These are phyloP conservation scores for Asteroscopus sphinx DNA, from an alignment of 2,888 invertebrate genomes.

Conservation along the genomic window DNA sequence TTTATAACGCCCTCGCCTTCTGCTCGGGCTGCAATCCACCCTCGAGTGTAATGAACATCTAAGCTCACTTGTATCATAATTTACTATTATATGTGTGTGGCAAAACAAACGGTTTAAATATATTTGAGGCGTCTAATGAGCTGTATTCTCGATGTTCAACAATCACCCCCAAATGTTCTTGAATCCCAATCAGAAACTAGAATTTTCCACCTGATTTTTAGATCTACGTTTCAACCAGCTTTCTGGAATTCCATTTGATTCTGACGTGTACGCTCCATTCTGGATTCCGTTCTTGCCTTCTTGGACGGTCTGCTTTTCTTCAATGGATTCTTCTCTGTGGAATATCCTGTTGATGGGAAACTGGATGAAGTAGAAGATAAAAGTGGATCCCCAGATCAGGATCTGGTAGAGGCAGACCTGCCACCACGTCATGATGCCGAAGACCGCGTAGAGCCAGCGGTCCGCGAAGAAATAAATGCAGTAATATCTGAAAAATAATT, in stretches of 20 bases:
- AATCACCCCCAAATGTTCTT: neutral
- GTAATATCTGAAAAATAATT: constrained; percentile 77
- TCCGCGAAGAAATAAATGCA: constrained; percentile 81
- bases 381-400: constrained; percentile 74
- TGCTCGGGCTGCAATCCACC: too few species aligned
- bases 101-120: too few species aligned
- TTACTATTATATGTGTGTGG: too few species aligned
- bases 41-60: too few species aligned
- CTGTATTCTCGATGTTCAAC: too few species aligned
- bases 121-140: too few species aligned
- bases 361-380: constrained; percentile 77
- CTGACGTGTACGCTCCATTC: constrained; percentile 19
- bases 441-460: constrained; percentile 87
- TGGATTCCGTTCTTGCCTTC: constrained; percentile 32
- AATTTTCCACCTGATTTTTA: constrained; percentile 69
- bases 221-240: constrained; percentile 64
- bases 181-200: constrained; percentile 66
- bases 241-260: constrained; percentile 11
- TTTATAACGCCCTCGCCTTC: too few species aligned
- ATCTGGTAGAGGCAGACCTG: constrained; percentile 81
- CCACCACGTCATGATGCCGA: constrained; percentile 88
- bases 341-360: constrained; percentile 80
- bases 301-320: constrained; percentile 14
- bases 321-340: constrained; percentile 62
- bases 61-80: too few species aligned